Conservation (phyloP, 37 sponge, comb jelly and placozoan species). For the Axinella damicornis region DNA sequence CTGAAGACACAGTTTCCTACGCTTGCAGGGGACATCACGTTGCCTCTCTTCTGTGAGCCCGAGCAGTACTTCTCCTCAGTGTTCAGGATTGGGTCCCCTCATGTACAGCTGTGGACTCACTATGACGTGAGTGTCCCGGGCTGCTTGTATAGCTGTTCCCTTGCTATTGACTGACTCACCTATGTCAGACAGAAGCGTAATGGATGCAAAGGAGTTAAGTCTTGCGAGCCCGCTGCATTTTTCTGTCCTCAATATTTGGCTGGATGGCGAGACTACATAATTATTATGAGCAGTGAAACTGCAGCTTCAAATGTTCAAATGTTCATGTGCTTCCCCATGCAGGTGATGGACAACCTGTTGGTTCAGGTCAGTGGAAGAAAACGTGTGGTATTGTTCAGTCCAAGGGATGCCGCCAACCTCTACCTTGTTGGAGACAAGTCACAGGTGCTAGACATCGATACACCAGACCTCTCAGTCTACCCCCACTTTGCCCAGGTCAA, state of each 20-base stretch:
- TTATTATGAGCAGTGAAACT: no score
- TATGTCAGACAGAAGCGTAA: no score
- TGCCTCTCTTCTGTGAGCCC: constrained; percentile 73
- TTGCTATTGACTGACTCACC: no score
- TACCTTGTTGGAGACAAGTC: constrained; percentile 93
- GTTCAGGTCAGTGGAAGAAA: constrained; percentile 89
- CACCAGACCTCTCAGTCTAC: constrained; percentile 75
- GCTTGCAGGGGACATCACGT: constrained; percentile 70
- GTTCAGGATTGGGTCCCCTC: constrained; percentile 82
- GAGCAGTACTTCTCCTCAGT: constrained; percentile 86
- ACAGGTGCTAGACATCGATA: constrained; percentile 78
- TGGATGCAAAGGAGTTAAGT: no score
- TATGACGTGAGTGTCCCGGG: constrained; percentile 83
- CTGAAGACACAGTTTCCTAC: constrained; percentile 80
- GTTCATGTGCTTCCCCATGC: neutral
- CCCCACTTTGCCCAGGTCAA: constrained; percentile 69
- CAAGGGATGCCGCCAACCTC: constrained; percentile 70
- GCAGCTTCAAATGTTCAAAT: no score
- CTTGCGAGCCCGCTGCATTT: no score
- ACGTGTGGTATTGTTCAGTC: constrained; percentile 82
- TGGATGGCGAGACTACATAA: no score
- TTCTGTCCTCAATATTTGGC: no score
- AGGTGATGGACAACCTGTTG: constrained; percentile 97
- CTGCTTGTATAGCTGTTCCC: no score
- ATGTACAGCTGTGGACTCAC: constrained; percentile 92